Conservation (phyloP, 2,888 invertebrate genomes). For the Orthosia gothica region DNA sequence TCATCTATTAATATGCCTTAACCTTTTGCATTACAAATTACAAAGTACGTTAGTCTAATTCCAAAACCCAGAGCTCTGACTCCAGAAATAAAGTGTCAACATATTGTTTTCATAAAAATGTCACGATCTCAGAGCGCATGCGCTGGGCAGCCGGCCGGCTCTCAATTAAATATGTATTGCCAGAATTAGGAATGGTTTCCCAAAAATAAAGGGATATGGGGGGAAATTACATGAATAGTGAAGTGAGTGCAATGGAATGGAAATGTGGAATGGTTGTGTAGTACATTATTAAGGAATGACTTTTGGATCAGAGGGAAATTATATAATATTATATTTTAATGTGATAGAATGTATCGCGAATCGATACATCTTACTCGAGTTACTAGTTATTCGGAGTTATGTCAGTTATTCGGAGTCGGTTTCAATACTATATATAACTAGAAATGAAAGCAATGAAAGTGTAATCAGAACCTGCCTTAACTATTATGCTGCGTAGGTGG, state of each 20-base stretch:
- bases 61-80: slow-evolving; percentile 49
- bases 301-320: too few relatives aligned
- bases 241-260: slow-evolving; percentile 24
- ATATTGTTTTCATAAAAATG: slow-evolving; percentile 68
- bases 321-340: too few relatives aligned
- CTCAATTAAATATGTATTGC: slow-evolving; percentile 63
- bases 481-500: slow-evolving; percentile 13
- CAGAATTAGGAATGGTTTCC: slow-evolving; percentile 44
- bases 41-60: slow-evolving; percentile 40
- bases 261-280: slow-evolving; percentile 6
- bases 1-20: slow-evolving; percentile 22
- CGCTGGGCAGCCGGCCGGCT: slow-evolving; percentile 67
- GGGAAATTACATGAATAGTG: slow-evolving; percentile 31
- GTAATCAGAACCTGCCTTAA: background rate
- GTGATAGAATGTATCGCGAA: too few relatives aligned
- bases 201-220: slow-evolving; percentile 35
- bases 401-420: too few relatives aligned
- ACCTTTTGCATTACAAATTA: slow-evolving; percentile 32
- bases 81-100: slow-evolving; percentile 68
- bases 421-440: background rate
- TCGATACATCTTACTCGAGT: too few relatives aligned
- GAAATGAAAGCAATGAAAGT: background rate
- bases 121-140: slow-evolving; percentile 61
- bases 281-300: background rate
- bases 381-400: too few relatives aligned